Conservation (phyloP, 2,797 vertebrate genomes). For the Toxotes lorentzi region DNA sequence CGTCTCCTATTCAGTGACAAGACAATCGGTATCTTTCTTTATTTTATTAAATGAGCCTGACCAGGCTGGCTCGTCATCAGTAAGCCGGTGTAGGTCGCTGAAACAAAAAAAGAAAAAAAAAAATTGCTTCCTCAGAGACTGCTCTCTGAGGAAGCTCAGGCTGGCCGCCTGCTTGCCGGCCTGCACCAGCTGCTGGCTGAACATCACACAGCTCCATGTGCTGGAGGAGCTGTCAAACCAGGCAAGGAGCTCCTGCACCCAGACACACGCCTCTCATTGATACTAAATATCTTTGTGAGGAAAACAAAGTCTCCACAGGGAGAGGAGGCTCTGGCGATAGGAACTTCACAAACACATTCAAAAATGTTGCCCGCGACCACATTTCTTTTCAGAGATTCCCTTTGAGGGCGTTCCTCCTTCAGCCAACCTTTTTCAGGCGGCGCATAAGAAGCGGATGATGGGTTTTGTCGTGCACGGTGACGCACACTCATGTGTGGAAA, state of each 20-base stretch:
- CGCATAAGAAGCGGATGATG: background rate
- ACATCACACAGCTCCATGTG: conserved; percentile 55
- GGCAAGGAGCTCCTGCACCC: conserved; percentile 25
- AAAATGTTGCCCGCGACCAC: too few relatives aligned
- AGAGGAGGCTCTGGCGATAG: background rate
- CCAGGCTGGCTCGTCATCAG: conserved; percentile 33
- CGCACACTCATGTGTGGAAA: too few relatives aligned
- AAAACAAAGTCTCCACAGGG: background rate
- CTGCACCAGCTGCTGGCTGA: conserved; percentile 45
- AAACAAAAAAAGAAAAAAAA: conserved; percentile 18
- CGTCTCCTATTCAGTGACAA: background rate
- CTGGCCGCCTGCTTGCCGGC: conserved; percentile 1
- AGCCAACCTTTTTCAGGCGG: conserved; percentile 2
- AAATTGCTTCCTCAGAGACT: too few relatives aligned
- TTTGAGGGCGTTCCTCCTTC: background rate
- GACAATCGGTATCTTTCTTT: background rate
- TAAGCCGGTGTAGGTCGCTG: conserved; percentile 1
- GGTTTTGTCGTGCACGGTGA: background rate
- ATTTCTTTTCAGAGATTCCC: background rate
- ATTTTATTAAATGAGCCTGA: conserved; percentile 29
- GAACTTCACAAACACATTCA: background rate
- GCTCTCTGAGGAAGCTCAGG: conserved; percentile 21
- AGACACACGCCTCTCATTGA: conserved; percentile 29
- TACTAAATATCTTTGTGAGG: conserved; percentile 12
- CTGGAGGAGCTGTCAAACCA: conserved; percentile 27